Conservation (phyloP, 1,140 invertebrate species). For the Lepidurus packardi region DNA sequence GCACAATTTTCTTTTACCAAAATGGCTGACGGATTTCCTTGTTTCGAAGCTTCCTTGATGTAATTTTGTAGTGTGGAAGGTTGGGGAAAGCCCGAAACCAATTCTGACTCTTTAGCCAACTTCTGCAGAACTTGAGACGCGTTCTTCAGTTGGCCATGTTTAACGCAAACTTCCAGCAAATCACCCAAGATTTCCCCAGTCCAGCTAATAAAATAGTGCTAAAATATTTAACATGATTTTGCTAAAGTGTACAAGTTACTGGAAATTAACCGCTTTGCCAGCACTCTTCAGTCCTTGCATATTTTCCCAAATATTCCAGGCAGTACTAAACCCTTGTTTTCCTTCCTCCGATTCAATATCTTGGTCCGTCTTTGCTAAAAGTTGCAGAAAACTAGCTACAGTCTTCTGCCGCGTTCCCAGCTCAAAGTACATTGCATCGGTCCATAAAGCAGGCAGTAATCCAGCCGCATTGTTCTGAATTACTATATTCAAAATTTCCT, state of each 20-base stretch:
- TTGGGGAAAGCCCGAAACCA: slow-evolving; percentile 51
- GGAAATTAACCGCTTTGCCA: neutral
- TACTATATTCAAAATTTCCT: slow-evolving; percentile 53
- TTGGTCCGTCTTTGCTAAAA: slow-evolving; percentile 45
- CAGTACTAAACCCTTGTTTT: slow-evolving; percentile 50
- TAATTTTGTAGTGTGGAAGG: neutral
- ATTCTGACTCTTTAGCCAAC: slow-evolving; percentile 48
- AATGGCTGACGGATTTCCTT: neutral
- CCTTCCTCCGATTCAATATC: slow-evolving; percentile 42
- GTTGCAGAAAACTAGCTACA: slow-evolving; percentile 50
- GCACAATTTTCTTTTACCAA: neutral
- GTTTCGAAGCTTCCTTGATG: neutral
- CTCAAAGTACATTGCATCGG: slow-evolving; percentile 66
- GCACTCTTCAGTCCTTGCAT: slow-evolving; percentile 40
- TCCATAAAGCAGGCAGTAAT: slow-evolving; percentile 67
- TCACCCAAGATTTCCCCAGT: slow-evolving; percentile 55
- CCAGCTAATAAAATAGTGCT: slow-evolving; percentile 45
- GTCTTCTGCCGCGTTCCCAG: slow-evolving; percentile 52
- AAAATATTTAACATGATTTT: slow-evolving; percentile 34
- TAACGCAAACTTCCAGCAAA: slow-evolving; percentile 48
- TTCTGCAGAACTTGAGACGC: slow-evolving; percentile 49
- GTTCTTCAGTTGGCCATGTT: slow-evolving; percentile 48
- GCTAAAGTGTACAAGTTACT: neutral
- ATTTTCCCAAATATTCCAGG: slow-evolving; percentile 51
- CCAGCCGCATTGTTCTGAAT: slow-evolving; percentile 55